phyloP scores from a whole-genome alignment of 64 coral and sea anemone genomes.

The Astreopora myriophthalma region DNA sequence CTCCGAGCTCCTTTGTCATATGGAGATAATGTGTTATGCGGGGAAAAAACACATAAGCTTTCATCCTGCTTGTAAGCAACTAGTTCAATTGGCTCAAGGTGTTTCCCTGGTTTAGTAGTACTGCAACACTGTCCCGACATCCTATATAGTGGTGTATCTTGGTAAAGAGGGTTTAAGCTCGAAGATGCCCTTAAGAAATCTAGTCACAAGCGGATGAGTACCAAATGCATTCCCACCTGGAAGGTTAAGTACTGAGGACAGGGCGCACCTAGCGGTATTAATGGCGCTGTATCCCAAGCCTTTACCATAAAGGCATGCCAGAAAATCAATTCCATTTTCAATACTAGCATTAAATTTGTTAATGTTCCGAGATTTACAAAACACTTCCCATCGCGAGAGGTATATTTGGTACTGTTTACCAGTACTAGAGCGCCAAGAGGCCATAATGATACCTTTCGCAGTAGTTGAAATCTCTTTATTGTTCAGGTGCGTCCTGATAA shows the following conservation, averaged over 20 bases:
- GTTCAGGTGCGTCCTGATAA: conserved; percentile 16
- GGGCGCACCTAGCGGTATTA: conserved; percentile 52
- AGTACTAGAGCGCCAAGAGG: neutral
- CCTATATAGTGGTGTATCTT: conserved; percentile 65
- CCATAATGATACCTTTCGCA: conserved; percentile 11
- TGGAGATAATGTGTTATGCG: too few relatives aligned
- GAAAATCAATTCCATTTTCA: conserved; percentile 23
- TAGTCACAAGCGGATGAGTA: conserved; percentile 54
- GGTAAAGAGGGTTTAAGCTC: conserved; percentile 57
- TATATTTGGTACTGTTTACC: neutral
- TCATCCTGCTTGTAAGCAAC: too few relatives aligned
- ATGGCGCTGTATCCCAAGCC: conserved; percentile 56
- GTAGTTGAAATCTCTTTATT: neutral
- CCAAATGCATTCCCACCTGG: conserved; percentile 37
- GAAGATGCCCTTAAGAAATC: conserved; percentile 69
- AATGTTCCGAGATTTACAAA: neutral
- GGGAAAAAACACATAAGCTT: too few relatives aligned
- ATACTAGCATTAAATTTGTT: neutral
- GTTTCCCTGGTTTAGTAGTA: too few relatives aligned
- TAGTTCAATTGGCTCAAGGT: too few relatives aligned
- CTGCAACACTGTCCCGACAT: conserved; percentile 57
- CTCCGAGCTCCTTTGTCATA: too few relatives aligned
- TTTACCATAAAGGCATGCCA: neutral
- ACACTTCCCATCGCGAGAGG: neutral
- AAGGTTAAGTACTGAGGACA: conserved; percentile 35